phyloP scores from a whole-genome alignment of 2,113 vertebrate genomes.

The Gadus chalcogrammus region DNA sequence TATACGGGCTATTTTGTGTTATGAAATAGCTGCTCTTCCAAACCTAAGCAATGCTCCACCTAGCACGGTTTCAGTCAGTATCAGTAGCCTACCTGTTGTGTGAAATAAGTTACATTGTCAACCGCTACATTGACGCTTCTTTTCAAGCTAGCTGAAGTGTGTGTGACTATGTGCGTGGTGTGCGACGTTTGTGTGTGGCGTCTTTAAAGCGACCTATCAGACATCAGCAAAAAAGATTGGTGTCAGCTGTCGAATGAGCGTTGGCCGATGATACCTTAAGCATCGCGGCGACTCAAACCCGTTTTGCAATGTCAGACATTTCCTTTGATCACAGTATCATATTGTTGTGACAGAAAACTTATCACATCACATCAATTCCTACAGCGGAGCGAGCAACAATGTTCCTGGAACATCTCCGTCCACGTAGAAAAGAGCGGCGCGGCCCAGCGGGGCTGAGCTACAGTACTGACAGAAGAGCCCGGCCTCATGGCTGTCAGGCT shows the following conservation, averaged over 20 bases:
- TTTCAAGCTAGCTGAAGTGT: constrained; percentile 40
- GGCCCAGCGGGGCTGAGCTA: constrained; percentile 42
- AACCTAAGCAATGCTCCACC: constrained; percentile 55
- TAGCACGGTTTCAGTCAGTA: constrained; percentile 69
- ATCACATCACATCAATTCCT: constrained; percentile 65
- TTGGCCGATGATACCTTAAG: constrained; percentile 52
- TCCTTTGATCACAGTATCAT: constrained; percentile 69
- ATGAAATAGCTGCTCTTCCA: constrained; percentile 44
- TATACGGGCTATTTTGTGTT: constrained; percentile 42
- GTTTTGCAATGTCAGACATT: constrained; percentile 59
- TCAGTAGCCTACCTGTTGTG: constrained; percentile 62
- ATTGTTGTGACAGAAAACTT: constrained; percentile 62
- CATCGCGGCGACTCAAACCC: constrained; percentile 45
- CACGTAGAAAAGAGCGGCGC: constrained; percentile 17
- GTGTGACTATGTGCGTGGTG: constrained; percentile 40
- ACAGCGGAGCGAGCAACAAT: constrained; percentile 44
- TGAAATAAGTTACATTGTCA: constrained; percentile 56
- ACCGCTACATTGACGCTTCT: constrained; percentile 40
- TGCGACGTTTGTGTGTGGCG: constrained; percentile 11
- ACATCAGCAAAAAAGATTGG: constrained; percentile 30
- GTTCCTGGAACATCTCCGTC: constrained; percentile 21
- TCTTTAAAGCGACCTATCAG: constrained; percentile 51
- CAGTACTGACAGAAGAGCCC: constrained; percentile 26
- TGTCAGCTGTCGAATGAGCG: constrained; percentile 32
- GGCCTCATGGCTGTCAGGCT: constrained; percentile 14